Evolutionary conservation across 2,888 invertebrate species (phyloP), one percentile per base, ranked within the genome.

Genomic region (Eristalis arbustorum): DNA sequence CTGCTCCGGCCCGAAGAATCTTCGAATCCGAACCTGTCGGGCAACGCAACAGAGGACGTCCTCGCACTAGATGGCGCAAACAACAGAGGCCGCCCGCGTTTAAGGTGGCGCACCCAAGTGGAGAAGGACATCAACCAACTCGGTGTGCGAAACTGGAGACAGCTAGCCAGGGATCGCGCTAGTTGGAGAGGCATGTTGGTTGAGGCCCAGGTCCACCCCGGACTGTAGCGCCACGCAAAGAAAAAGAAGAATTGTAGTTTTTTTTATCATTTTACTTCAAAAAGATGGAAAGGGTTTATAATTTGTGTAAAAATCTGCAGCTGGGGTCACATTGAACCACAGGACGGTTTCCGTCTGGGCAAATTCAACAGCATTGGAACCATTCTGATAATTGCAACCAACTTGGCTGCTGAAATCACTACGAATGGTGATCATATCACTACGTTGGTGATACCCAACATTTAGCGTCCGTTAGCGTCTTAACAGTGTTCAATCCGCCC

Each of bases 401-500:
- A 98, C 97, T 93, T 98, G 96, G 90, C 99, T 96, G 93, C 98
- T 98, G 91, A 96, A 97, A 93, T 99, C 99, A 79, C 99, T 99
- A 91, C 99, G 96, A 91, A 99, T 98, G 84, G 99, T 99, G n/a
- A n/a, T 88, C 99, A 99, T 81, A 99, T 99, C 88, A 95, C 97
- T 28, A 99, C 99, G 93, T 99, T 98, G 88, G 99, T 99, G 88
- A 98, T 99, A 89, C 99, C 99, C 90, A 99, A 95, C 96, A 99
- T 97, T 90, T 96, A 95, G 90, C 99, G 96, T 56, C 98, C 99
- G 90, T n/a, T n/a, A n/a, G n/a, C n/a, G 98, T 98, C 93, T 98
- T 98, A 6, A 99, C 99, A 67, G 95, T 98, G 92, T 97, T 96
- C 74, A 97, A 95, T 89, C 99, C 99, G 95, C 99, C 98, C 98